Conservation (phyloP, 2,797 vertebrate genomes). For the Austrolebias charrua region DNA sequence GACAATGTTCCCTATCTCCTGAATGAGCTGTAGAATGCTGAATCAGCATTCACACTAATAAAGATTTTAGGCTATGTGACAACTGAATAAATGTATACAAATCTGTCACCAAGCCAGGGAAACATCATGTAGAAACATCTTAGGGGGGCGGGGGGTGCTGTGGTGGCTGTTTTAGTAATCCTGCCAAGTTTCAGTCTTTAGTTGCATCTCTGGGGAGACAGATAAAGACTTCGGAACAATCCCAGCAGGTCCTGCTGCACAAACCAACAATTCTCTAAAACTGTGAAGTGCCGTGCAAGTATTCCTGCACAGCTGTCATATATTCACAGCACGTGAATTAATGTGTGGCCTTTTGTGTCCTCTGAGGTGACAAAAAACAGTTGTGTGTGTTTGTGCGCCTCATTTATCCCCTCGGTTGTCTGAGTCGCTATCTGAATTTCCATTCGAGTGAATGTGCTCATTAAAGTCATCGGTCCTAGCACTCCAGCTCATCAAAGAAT, state of each 20-base stretch:
- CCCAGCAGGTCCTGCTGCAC: conserved; percentile 32
- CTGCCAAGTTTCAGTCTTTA: conserved; percentile 26
- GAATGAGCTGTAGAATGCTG: too few relatives aligned
- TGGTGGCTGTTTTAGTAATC: conserved; percentile 19
- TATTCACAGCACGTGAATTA: conserved; percentile 11
- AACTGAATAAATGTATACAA: not conserved
- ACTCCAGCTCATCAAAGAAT: conserved; percentile 56
- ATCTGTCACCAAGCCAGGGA: not conserved
- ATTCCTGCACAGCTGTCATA: conserved; percentile 12
- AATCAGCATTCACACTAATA: too few relatives aligned
- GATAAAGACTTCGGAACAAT: conserved; percentile 41
- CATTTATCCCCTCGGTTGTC: conserved; percentile 33
- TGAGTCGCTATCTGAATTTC: conserved; percentile 38
- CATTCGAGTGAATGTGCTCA: conserved; percentile 51
- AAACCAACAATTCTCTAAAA: conserved; percentile 27
- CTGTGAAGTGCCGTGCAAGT: not conserved
- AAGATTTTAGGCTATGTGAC: not conserved
- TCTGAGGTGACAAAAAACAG: conserved; percentile 5
- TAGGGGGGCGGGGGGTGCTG: not conserved
- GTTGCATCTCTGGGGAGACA: conserved; percentile 33
- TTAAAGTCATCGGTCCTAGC: conserved; percentile 53
- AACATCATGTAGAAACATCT: conserved; percentile 7
- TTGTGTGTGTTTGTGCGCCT: not conserved
- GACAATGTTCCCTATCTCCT: too few relatives aligned
- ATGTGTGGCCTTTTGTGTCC: conserved; percentile 3